Evolutionary conservation across 2,888 invertebrate genomes (phyloP), one percentile per base, ranked within the genome.

Genomic region (Cantharis rustica): DNA sequence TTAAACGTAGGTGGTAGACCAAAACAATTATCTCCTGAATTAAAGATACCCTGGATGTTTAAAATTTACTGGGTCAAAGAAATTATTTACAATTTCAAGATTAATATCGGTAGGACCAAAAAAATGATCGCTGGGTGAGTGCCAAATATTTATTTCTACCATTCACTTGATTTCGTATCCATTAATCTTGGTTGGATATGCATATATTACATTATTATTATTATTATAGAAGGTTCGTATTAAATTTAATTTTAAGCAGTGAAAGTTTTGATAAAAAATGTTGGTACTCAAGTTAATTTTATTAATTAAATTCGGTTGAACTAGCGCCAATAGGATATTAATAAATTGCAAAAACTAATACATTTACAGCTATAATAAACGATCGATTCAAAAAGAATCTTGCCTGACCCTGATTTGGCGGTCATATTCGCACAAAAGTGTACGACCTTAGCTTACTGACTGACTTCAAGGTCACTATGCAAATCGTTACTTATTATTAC

Each of bases 361-460:
- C 70, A 47, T 70, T 70, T 71, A 71, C 75, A 23, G 75, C 72
- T 75, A 75, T 68, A 75, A 72, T 72, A 78, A 66, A 78, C 72
- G 72, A 78, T 70, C 72, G 71, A 64, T 72, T 75, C 64, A 75
- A 75, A 78, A 75, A 73, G 75, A 78, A 75, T 78, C 71, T 66
- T 75, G 62, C 72, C 77, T 82, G 82, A 81, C 82, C 82, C 81
- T 82, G 82, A 79, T 80, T 82, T 83, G 82, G 80, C 81, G 82
- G 82, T 81, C 81, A 76, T 73, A 75, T 74, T 80, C 75, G 80
- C 75, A 77, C 77, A 79, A 80, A 79, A 79, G 75, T 78, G 77
- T 75, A 73, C 80, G 82, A 82, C 82, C 82, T 83, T 82, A 82
- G 79, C 81, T 81, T 81, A 82, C 82, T 82, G 82, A 82, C 82